Evolutionary conservation across 2,797 vertebrate species (phyloP).

Genomic region (Arrhamphus sclerolepis): DNA sequence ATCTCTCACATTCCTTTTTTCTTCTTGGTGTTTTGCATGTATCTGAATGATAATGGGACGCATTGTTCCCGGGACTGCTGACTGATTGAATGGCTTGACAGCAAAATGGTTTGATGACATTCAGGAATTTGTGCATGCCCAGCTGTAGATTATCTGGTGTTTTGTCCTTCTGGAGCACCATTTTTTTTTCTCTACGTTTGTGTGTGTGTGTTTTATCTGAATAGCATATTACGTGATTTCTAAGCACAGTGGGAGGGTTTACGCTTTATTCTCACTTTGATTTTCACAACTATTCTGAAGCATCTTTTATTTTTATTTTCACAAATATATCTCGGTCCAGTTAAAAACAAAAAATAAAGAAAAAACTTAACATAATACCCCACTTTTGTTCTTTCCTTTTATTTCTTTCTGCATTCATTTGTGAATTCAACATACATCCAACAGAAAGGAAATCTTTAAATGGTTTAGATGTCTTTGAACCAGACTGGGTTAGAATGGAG

Average conservation of each 20-base stretch:
- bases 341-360: too few relatives aligned
- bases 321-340: background rate
- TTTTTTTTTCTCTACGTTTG: conserved; percentile 18
- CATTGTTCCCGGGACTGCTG: conserved; percentile 69
- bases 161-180: conserved; percentile 30
- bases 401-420: too few relatives aligned
- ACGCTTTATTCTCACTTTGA: conserved; percentile 9
- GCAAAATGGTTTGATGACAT: conserved; percentile 41
- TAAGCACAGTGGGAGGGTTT: conserved; percentile 15
- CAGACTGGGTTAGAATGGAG: too few relatives aligned
- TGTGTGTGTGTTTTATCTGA: conserved; percentile 5
- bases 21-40: conserved; percentile 64
- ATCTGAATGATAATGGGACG: conserved; percentile 76
- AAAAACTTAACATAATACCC: background rate
- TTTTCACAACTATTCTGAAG: background rate
- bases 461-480: too few relatives aligned
- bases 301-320: background rate
- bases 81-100: conserved; percentile 67
- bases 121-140: conserved; percentile 46
- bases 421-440: too few relatives aligned
- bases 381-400: background rate
- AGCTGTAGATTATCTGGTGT: conserved; percentile 33
- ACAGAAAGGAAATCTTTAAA: too few relatives aligned
- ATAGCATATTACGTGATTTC: conserved; percentile 26
- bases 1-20: conserved; percentile 40